Conservation (phyloP, 2,797 vertebrate genomes). For the Squalus acanthias region DNA sequence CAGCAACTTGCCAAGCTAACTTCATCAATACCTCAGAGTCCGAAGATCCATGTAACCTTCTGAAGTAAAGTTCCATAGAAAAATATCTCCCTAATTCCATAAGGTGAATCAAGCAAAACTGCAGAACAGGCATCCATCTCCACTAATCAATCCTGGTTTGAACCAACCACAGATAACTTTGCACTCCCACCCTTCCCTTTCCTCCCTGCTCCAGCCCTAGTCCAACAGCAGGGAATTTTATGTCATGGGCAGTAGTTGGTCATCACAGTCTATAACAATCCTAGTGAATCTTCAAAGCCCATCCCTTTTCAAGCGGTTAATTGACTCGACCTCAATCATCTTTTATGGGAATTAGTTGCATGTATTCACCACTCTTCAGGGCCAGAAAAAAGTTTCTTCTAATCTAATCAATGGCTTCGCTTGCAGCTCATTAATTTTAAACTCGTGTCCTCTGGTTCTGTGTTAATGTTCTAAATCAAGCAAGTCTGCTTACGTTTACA, state of each 20-base stretch:
- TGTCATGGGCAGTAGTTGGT: neutral
- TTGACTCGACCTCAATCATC: neutral
- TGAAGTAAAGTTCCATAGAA: neutral
- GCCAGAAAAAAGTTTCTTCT: neutral
- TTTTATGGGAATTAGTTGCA: neutral
- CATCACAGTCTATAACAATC: neutral
- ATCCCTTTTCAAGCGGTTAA: neutral
- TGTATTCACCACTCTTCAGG: neutral
- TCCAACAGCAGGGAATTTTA: neutral
- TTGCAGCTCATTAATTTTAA: constrained; percentile 15
- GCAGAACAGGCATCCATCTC: neutral
- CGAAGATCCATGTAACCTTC: neutral
- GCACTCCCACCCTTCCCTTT: neutral
- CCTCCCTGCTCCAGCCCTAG: neutral
- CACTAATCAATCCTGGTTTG: neutral
- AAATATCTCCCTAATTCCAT: neutral
- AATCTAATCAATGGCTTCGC: neutral
- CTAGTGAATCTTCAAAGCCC: neutral
- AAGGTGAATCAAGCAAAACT: neutral
- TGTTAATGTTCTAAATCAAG: neutral
- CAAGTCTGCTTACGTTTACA: neutral
- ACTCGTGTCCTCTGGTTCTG: neutral
- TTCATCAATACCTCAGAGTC: neutral
- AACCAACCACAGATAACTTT: neutral
- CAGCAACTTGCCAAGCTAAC: neutral